phyloP scores from a whole-genome alignment of 53 echinoderm and acorn worm species.

The Paelopatides confundens region DNA sequence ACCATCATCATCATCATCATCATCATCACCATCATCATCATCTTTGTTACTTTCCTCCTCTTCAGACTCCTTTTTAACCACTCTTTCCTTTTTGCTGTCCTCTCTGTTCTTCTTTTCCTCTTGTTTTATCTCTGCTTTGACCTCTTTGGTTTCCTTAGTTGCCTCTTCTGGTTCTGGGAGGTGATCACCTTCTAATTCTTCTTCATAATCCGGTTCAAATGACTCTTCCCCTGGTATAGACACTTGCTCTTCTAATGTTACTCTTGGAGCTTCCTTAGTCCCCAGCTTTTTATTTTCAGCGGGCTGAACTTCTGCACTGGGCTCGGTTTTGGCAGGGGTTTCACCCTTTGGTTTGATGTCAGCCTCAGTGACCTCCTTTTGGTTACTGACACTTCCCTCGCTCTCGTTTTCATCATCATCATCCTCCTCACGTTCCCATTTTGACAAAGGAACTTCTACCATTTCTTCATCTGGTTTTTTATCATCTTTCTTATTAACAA shows the following conservation, averaged over 20 bases:
- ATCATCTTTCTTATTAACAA: slow-evolving; percentile 6
- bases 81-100: slow-evolving; percentile 4
- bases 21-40: slow-evolving; percentile 34
- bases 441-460: slow-evolving; percentile 75
- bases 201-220: slow-evolving; percentile 97
- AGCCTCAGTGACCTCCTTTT: neutral
- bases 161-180: slow-evolving; percentile 37
- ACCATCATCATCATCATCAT: slow-evolving; percentile 32
- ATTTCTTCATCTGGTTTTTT: slow-evolving; percentile 39
- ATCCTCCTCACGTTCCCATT: slow-evolving; percentile 84
- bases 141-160: slow-evolving; percentile 35
- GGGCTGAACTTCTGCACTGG: neutral
- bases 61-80: neutral
- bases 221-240: slow-evolving; percentile 69
- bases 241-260: slow-evolving; percentile 31
- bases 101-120: slow-evolving; percentile 50
- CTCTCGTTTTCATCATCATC: slow-evolving; percentile 30
- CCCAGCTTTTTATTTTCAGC: neutral
- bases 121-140: slow-evolving; percentile 39
- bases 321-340: neutral
- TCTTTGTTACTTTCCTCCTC: slow-evolving; percentile 19
- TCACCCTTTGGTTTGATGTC: neutral
- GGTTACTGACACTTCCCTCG: neutral
- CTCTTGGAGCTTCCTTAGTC: slow-evolving; percentile 8
- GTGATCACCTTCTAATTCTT: slow-evolving; percentile 77